Base-by-base conservation (phyloP, 2,797 vertebrate species). In the Peromyscus aztecus region DNA sequence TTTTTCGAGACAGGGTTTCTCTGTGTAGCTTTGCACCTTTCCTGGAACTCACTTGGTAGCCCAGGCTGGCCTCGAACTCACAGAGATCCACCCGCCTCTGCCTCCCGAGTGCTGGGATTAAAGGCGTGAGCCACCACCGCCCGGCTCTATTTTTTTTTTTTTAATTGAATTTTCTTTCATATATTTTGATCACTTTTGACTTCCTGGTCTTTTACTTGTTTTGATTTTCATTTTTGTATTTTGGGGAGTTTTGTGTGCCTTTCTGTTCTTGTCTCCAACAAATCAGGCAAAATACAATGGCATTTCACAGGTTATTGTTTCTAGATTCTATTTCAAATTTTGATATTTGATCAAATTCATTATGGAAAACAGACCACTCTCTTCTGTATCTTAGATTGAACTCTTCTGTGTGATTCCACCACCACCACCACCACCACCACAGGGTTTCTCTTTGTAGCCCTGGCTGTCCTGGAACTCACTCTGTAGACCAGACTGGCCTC, bases 241-340 rank as follows among this genome's bases (percentile, higher is more conserved):
- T 77, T 78, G 29, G 29, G 76, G 29, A 31, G 27, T 78, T 78
- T 52, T 29, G 40, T 76, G 69, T 21, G 7, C 17, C 37, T 52
- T 34, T 52, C 49, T 77, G 37, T 67, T 82, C 73, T 91, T 91
- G 37, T 46, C 63, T 85, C 96, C 34, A 94, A 31, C 67, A 92
- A 87, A 65, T 94, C 37, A 91, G 40, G 49, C n/a, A 82, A 82
- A 87, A 78, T 85, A 89, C 17, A n/a, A 1, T 71, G 27, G 63
- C 43, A 77, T 92, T 90, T 97, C 81, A 94, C 46, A 46, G n/a
- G 43, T 49, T n/a, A 34, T 34, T 96, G 31, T 10, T 75, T 92
- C 59, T 87, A 55, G n/a, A 29, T n/a, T 69, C 34, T 69, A 69
- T 69, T 61, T 94, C 83, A 91, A 10, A 61, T 55, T 55, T 83